phyloP scores from a whole-genome alignment of 2,797 vertebrate genomes.

The Acrossocheilus fasciatus region DNA sequence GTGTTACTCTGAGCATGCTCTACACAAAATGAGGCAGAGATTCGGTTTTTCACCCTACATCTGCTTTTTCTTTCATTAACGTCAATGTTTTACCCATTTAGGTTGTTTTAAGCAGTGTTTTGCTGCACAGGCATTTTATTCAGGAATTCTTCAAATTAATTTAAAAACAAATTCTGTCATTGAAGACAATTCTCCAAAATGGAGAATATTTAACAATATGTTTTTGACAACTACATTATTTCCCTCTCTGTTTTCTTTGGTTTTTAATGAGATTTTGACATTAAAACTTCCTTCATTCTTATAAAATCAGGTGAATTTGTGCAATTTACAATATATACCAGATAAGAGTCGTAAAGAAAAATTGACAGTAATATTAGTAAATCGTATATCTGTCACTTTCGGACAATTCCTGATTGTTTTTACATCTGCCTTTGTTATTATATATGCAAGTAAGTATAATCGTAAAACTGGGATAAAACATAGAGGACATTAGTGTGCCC shows the following conservation, averaged over 20 bases:
- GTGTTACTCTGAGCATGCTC: slow-evolving; percentile 38
- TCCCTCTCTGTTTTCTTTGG: neutral
- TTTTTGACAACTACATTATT: neutral
- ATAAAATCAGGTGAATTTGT: neutral
- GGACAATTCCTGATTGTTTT: neutral
- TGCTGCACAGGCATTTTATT: slow-evolving; percentile 35
- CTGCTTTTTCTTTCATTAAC: slow-evolving; percentile 17
- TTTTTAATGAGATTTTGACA: neutral
- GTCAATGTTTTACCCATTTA: slow-evolving; percentile 2
- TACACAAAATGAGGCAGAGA: slow-evolving; percentile 25
- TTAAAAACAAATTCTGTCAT: neutral
- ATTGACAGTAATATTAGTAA: neutral
- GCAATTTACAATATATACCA: slow-evolving; percentile 5
- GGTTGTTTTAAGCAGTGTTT: slow-evolving; percentile 23
- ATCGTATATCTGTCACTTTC: neutral
- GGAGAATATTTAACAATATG: too few relatives aligned
- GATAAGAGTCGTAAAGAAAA: neutral
- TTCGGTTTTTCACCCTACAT: neutral
- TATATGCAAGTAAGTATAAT: slow-evolving; percentile 20
- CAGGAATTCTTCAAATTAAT: neutral
- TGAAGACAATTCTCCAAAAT: neutral
- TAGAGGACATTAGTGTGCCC: neutral
- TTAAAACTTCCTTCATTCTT: neutral
- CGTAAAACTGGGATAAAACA: neutral
- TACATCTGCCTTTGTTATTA: neutral